Evolutionary conservation across 1,140 invertebrate species (phyloP).

Genomic region (Musca vetustissima): DNA sequence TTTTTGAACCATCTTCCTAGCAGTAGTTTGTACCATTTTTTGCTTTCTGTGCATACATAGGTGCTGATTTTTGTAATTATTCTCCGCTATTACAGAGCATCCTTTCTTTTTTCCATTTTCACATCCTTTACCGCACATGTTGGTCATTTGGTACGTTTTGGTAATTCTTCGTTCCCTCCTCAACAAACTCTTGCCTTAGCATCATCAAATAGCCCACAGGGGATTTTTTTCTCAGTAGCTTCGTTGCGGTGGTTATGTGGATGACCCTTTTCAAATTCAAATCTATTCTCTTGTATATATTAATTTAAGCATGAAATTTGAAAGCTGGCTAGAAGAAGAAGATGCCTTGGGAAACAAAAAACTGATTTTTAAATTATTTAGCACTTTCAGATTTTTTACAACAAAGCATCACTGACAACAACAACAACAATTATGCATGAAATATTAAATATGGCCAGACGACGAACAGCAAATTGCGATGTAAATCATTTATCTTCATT

Average conservation of each 20-base stretch:
- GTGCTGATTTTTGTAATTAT: too few relatives aligned
- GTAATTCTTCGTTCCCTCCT: not conserved
- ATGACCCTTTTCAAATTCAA: conserved; percentile 2
- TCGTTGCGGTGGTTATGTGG: not conserved
- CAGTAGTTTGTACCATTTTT: too few relatives aligned
- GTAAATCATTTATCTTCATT: conserved; percentile 25
- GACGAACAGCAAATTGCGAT: not conserved
- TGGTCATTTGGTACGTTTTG: not conserved
- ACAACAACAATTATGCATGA: too few relatives aligned
- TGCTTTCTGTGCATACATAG: too few relatives aligned
- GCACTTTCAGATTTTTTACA: too few relatives aligned
- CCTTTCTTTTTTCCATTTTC: too few relatives aligned
- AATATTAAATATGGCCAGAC: too few relatives aligned
- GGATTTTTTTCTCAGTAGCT: not conserved
- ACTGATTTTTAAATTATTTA: too few relatives aligned
- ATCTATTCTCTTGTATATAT: not conserved
- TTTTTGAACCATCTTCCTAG: too few relatives aligned
- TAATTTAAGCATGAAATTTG: conserved; percentile 20
- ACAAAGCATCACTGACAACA: too few relatives aligned
- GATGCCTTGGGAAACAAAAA: too few relatives aligned
- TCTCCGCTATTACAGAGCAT: too few relatives aligned
- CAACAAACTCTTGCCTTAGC: not conserved
- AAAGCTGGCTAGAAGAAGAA: not conserved
- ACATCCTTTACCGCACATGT: not conserved
- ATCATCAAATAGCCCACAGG: conserved; percentile 12